A percentile compares a stretch with the other conserved stretches of the same genome.
These are phyloP conservation scores for Branchinecta sandiegonensis DNA, from an alignment of 2,888 invertebrate species.

Conservation along the genomic window DNA sequence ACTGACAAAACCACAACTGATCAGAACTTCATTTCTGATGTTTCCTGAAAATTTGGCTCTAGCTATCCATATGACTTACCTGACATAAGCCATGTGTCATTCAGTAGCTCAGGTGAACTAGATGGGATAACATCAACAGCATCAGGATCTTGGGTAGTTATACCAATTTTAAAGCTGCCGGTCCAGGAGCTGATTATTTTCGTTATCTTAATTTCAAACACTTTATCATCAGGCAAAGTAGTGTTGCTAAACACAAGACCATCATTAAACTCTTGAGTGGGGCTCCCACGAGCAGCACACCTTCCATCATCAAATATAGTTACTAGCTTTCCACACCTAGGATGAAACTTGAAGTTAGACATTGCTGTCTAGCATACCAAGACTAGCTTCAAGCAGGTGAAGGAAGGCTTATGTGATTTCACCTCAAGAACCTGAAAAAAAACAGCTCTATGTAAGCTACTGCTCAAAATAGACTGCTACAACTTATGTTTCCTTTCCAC, in stretches of 20 bases:
- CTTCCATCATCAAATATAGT: constrained; percentile 12
- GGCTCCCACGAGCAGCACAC: constrained; percentile 53
- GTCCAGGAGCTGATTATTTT: constrained; percentile 71
- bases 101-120: constrained; percentile 60
- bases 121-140: constrained; percentile 48
- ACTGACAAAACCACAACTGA: no score
- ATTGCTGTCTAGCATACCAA: not conserved
- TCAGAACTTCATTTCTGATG: no score
- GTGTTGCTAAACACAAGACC: constrained; percentile 71
- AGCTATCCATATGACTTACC: not conserved
- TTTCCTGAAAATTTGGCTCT: no score
- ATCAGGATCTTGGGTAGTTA: constrained; percentile 53
- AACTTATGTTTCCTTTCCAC: no score
- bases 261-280: constrained; percentile 58
- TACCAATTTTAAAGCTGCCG: constrained; percentile 59
- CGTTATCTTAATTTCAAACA: constrained; percentile 75
- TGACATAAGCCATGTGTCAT: constrained; percentile 58
- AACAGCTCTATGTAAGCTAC: no score
- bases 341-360: constrained; percentile 10
- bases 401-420: no score
- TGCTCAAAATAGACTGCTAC: no score
- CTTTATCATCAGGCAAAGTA: constrained; percentile 59
- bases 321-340: not conserved
- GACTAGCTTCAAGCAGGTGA: no score
- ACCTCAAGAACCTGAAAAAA: no score